A percentile compares a stretch with the other conserved stretches of the same genome.
Conservation (phyloP, 2,113 vertebrate genomes). For the Takifugu flavidus region DNA sequence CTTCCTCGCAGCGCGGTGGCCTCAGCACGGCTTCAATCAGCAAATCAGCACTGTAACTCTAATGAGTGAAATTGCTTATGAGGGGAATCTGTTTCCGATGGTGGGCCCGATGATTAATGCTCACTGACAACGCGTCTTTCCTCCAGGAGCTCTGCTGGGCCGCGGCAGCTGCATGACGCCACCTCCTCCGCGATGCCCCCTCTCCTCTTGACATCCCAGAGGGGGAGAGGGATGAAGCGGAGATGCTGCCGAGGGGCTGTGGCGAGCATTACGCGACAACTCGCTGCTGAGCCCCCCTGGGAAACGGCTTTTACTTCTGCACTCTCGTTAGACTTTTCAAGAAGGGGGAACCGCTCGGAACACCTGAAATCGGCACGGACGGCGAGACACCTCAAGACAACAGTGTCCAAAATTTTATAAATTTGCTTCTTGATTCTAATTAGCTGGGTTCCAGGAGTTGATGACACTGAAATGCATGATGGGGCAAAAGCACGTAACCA, state of each 20-base stretch:
- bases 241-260: slow-evolving; percentile 26
- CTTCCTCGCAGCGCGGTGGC: slow-evolving; percentile 35
- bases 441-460: no score
- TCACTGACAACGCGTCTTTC: slow-evolving; percentile 74
- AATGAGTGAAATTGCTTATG: slow-evolving; percentile 76
- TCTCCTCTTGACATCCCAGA: slow-evolving; percentile 34
- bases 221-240: slow-evolving; percentile 30
- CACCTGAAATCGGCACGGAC: not conserved
- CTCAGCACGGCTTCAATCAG: slow-evolving; percentile 61
- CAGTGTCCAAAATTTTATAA: not conserved
- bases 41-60: slow-evolving; percentile 66
- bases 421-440: no score
- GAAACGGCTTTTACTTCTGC: no score
- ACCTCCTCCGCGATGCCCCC: slow-evolving; percentile 51
- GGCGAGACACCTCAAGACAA: not conserved
- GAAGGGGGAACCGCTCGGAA: no score
- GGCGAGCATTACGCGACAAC: slow-evolving; percentile 12
- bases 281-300: slow-evolving; percentile 6
- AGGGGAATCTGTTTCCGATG: slow-evolving; percentile 73
- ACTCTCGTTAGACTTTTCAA: not conserved
- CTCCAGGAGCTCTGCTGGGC: slow-evolving; percentile 66
- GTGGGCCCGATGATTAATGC: slow-evolving; percentile 69
- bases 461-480: no score
- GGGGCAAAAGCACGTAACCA: no score
- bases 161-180: slow-evolving; percentile 65